Conservation (phyloP, 2,113 vertebrate genomes). For the Actenoides lindsayi region DNA sequence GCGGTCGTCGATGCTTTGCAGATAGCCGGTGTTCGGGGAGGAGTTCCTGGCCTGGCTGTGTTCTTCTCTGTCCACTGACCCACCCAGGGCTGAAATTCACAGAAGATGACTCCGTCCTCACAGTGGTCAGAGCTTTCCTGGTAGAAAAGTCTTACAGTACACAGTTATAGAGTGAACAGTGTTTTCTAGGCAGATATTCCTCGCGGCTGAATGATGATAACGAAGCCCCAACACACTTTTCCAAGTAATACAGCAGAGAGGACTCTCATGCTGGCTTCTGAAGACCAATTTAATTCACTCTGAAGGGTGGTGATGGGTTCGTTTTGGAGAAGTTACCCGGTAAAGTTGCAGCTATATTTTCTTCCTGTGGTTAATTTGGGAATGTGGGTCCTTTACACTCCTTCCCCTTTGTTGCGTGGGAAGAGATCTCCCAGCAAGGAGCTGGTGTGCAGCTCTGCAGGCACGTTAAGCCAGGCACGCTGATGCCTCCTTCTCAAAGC, state of each 20-base stretch:
- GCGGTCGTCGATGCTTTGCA: not conserved
- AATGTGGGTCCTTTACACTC: not conserved
- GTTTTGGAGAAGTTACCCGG: not conserved
- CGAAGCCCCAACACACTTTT: not conserved
- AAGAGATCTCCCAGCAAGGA: not conserved
- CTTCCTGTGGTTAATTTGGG: not conserved
- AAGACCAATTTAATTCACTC: not conserved
- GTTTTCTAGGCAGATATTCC: not conserved
- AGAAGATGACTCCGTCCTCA: not conserved
- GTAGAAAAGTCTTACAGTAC: not conserved
- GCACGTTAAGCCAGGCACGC: not conserved
- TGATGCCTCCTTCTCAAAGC: not conserved
- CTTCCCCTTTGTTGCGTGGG: not conserved
- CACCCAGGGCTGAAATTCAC: not conserved
- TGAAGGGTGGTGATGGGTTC: not conserved
- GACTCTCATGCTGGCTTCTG: not conserved
- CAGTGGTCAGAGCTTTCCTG: not conserved
- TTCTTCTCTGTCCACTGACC: not conserved
- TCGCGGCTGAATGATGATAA: not conserved
- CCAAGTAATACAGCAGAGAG: not conserved
- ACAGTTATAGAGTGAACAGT: not conserved
- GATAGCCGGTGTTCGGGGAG: not conserved
- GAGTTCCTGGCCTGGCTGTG: not conserved
- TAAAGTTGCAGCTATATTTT: not conserved
- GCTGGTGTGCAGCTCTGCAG: not conserved